A percentile compares a stretch with the other conserved stretches of the same genome.
Evolutionary conservation across 2,888 invertebrate genomes (phyloP).

Genomic region (Ormyrus nitidulus): DNA sequence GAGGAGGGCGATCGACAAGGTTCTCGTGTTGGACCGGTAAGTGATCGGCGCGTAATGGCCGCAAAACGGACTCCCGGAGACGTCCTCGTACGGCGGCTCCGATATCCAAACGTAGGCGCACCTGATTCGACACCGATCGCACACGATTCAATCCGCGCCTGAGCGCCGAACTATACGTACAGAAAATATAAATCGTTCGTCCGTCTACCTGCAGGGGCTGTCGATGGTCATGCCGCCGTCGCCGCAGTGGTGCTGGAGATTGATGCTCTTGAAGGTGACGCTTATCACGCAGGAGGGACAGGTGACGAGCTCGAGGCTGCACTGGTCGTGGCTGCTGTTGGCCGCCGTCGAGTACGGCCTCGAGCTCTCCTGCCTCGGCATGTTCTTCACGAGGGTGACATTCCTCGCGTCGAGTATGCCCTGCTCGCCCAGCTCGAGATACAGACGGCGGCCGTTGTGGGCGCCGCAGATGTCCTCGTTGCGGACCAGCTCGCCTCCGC

Average conservation of each 20-base stretch:
- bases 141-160: too few species aligned
- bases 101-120: slow-evolving; percentile 82
- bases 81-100: slow-evolving; percentile 81
- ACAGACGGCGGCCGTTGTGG: slow-evolving; percentile 73
- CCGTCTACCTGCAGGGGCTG: slow-evolving; percentile 74
- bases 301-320: slow-evolving; percentile 82
- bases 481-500: slow-evolving; percentile 59
- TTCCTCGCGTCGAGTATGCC: slow-evolving; percentile 73
- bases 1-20: slow-evolving; percentile 79
- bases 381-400: slow-evolving; percentile 66
- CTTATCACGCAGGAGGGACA: slow-evolving; percentile 83
- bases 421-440: slow-evolving; percentile 72
- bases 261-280: slow-evolving; percentile 76
- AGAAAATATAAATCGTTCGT: too few species aligned
- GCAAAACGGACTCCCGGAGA: slow-evolving; percentile 80
- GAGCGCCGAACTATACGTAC: too few species aligned
- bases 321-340: slow-evolving; percentile 76
- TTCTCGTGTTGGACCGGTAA: slow-evolving; percentile 80
- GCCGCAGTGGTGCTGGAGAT: slow-evolving; percentile 73
- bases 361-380: slow-evolving; percentile 61
- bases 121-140: slow-evolving; percentile 64
- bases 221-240: slow-evolving; percentile 72
- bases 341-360: slow-evolving; percentile 60
- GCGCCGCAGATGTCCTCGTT: slow-evolving; percentile 73
- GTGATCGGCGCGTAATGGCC: slow-evolving; percentile 75